Evolutionary conservation across 2,888 invertebrate genomes (phyloP).

Genomic region (Cenopis cana): DNA sequence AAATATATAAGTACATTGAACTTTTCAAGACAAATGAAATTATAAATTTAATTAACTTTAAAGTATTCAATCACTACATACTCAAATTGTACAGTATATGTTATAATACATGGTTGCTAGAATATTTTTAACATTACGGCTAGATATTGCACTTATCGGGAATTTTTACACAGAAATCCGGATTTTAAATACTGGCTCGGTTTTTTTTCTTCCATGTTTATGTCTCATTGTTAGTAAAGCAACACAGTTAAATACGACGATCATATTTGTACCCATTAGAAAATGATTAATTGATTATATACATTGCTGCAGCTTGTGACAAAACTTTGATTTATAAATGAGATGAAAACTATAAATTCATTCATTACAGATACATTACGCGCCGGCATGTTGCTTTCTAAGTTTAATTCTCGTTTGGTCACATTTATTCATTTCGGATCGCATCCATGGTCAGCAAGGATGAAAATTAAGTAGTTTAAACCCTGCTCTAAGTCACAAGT

Average conservation of each 20-base stretch:
- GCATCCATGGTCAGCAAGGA: slow-evolving; percentile 46
- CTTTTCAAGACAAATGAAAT: slow-evolving; percentile 14
- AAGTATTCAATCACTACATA: slow-evolving; percentile 41
- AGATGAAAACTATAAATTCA: slow-evolving; percentile 36
- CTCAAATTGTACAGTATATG: slow-evolving; percentile 37
- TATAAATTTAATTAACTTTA: slow-evolving; percentile 25
- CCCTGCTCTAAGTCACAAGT: slow-evolving; percentile 67
- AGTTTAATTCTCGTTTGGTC: slow-evolving; percentile 52
- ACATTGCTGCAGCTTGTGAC: slow-evolving; percentile 25
- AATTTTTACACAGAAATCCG: slow-evolving; percentile 78
- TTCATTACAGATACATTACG: slow-evolving; percentile 46
- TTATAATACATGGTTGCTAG: slow-evolving; percentile 49
- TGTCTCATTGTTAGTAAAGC: slow-evolving; percentile 58
- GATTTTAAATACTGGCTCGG: slow-evolving; percentile 84
- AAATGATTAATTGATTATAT: slow-evolving; percentile 56
- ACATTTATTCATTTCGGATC: slow-evolving; percentile 49
- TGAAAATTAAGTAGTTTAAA: slow-evolving; percentile 55
- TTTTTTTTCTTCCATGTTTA: slow-evolving; percentile 73
- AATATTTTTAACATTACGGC: slow-evolving; percentile 69
- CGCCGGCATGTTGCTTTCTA: slow-evolving; percentile 51
- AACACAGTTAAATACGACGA: slow-evolving; percentile 48
- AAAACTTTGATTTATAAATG: slow-evolving; percentile 8
- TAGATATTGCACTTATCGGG: slow-evolving; percentile 79
- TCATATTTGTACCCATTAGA: slow-evolving; percentile 59
- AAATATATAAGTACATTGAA: slow-evolving; percentile 26